Percentiles rank a stretch among this genome's conserved stretches.
phyloP scores from a whole-genome alignment of 2,797 vertebrate species.

The Megaceryle alcyon region DNA sequence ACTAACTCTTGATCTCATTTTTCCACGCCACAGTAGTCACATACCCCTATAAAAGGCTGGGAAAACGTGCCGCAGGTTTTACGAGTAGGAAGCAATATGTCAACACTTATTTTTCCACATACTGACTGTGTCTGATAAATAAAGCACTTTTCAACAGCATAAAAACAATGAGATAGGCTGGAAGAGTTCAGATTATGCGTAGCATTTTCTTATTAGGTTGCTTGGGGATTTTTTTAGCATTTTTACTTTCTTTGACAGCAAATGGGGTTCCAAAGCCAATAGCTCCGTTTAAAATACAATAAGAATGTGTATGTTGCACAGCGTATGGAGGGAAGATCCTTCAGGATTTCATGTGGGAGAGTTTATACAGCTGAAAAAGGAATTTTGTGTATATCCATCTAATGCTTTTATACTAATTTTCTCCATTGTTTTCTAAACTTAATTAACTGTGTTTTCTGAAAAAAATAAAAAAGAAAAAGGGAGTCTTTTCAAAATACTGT shows the following conservation, averaged over 20 bases:
- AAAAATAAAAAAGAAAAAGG: background rate
- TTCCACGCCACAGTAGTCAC: background rate
- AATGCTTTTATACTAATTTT: background rate
- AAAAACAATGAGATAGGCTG: background rate
- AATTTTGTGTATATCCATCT: conserved; percentile 19
- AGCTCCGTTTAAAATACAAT: background rate
- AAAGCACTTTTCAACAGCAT: background rate
- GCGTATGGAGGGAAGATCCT: background rate
- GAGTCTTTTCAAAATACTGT: background rate
- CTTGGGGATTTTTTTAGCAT: background rate
- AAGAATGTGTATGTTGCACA: background rate
- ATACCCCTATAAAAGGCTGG: background rate
- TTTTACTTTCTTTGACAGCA: background rate
- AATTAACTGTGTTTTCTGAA: background rate
- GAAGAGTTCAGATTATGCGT: background rate
- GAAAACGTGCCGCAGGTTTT: accelerated
- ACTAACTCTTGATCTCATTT: background rate
- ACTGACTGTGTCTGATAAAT: background rate
- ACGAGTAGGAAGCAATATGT: background rate
- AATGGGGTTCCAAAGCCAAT: background rate
- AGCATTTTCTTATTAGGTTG: background rate
- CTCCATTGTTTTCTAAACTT: background rate
- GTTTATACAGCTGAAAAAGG: background rate
- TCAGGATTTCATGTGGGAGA: conserved; percentile 15
- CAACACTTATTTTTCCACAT: background rate